Conservation (phyloP, 1,140 invertebrate genomes). For the Neodiprion fabricii region DNA sequence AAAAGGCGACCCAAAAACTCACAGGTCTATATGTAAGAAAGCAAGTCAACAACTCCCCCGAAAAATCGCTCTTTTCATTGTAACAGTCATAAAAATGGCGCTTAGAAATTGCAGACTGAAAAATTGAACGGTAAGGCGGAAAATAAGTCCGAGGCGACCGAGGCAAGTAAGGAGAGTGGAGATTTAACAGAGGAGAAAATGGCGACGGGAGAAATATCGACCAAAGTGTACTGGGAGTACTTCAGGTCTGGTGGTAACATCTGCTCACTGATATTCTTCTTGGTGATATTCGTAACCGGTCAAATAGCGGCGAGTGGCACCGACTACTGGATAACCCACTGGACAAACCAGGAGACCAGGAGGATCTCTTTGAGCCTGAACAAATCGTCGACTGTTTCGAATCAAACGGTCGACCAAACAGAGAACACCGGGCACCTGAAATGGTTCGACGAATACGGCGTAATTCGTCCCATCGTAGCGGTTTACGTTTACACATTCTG, state of each 20-base stretch:
- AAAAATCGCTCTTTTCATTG: background rate
- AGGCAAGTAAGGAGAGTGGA: background rate
- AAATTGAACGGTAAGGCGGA: background rate
- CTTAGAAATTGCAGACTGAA: background rate
- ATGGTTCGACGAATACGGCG: slow-evolving; percentile 38
- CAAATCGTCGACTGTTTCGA: slow-evolving; percentile 40
- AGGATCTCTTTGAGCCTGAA: no score
- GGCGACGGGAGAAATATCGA: slow-evolving; percentile 64
- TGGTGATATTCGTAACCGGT: slow-evolving; percentile 68
- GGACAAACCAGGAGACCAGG: slow-evolving; percentile 67
- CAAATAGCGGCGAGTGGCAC: slow-evolving; percentile 73
- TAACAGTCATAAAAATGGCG: background rate
- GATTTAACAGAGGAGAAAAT: slow-evolving; percentile 39
- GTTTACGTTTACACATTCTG: slow-evolving; percentile 55
- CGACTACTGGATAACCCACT: slow-evolving; percentile 84
- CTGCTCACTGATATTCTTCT: slow-evolving; percentile 64
- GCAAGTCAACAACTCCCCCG: background rate
- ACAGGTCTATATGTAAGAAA: background rate
- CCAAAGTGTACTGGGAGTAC: slow-evolving; percentile 69
- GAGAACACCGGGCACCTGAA: background rate
- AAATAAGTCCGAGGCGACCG: slow-evolving; percentile 27
- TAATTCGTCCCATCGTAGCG: slow-evolving; percentile 20
- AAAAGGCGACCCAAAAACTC: background rate
- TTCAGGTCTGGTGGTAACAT: slow-evolving; percentile 71
- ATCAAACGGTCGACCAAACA: background rate